These are phyloP conservation scores for Diceros bicornis DNA, from an alignment of 2,797 vertebrate genomes.

Conservation along the genomic window DNA sequence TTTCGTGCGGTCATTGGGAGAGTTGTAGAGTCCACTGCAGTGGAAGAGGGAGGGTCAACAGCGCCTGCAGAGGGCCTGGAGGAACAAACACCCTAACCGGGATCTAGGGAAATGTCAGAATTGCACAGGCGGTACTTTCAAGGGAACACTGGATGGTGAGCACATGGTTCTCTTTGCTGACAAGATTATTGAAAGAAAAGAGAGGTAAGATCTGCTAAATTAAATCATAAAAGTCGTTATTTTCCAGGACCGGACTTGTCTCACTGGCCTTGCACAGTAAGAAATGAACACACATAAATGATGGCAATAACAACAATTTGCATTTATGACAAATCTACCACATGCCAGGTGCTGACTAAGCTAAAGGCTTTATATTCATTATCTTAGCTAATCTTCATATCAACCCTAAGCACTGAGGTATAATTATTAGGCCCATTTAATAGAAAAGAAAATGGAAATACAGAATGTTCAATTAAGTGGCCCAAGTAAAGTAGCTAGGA, in stretches of 20 bases:
- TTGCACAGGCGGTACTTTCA: too few species aligned
- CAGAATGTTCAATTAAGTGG: background rate
- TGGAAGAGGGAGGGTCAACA: slow-evolving; percentile 71
- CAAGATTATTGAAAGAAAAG: background rate
- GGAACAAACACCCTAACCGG: background rate
- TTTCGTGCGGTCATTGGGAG: slow-evolving; percentile 91
- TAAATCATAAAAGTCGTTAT: background rate
- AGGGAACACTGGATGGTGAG: background rate
- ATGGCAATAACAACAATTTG: background rate
- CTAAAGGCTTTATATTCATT: background rate
- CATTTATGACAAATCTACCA: background rate
- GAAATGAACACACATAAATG: background rate
- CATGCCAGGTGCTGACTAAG: background rate
- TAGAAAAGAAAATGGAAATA: background rate
- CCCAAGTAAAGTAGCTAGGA: background rate
- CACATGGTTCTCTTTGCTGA: background rate
- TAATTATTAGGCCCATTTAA: background rate
- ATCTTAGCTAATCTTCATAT: background rate
- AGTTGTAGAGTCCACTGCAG: slow-evolving; percentile 92
- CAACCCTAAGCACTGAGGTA: background rate
- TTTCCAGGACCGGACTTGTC: background rate
- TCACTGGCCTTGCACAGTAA: background rate
- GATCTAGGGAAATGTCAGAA: background rate
- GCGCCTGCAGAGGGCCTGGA: background rate
- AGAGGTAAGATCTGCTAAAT: background rate